These are phyloP conservation scores for Grammomys surdaster DNA, from an alignment of 2,113 vertebrate genomes.

Conservation along the genomic window DNA sequence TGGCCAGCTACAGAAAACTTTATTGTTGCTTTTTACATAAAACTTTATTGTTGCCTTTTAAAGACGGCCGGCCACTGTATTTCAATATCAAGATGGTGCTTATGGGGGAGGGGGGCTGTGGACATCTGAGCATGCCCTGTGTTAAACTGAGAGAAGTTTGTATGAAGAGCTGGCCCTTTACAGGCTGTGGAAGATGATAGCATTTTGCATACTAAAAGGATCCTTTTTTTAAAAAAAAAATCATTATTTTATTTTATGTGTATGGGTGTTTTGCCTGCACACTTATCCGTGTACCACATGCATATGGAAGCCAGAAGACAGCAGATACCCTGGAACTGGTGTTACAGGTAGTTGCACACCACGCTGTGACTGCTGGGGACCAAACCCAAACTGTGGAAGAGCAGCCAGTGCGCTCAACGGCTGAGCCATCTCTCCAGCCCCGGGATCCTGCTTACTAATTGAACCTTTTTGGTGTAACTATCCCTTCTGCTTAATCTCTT, in stretches of 20 bases:
- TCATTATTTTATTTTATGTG: background rate
- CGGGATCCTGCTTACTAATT: rapidly evolving
- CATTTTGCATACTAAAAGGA: background rate
- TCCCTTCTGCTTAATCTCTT: background rate
- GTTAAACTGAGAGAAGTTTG: background rate
- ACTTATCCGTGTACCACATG: background rate
- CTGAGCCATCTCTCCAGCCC: background rate
- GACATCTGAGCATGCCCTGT: background rate
- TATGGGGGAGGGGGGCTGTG: too few relatives aligned
- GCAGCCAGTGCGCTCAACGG: background rate
- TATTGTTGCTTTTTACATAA: background rate
- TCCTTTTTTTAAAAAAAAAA: too few relatives aligned
- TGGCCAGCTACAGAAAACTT: background rate
- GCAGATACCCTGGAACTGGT: background rate
- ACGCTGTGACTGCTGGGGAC: background rate
- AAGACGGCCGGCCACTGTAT: background rate
- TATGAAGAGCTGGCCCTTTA: background rate
- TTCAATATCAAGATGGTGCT: background rate
- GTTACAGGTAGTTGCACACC: background rate
- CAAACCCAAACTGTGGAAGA: too few relatives aligned
- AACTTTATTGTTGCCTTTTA: background rate
- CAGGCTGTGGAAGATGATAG: background rate
- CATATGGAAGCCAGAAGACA: background rate
- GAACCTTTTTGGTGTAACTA: slow-evolving; percentile 17
- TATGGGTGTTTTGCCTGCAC: background rate